Evolutionary conservation across 2,113 vertebrate genomes (phyloP).

Genomic region (Stigmatopora nigra): DNA sequence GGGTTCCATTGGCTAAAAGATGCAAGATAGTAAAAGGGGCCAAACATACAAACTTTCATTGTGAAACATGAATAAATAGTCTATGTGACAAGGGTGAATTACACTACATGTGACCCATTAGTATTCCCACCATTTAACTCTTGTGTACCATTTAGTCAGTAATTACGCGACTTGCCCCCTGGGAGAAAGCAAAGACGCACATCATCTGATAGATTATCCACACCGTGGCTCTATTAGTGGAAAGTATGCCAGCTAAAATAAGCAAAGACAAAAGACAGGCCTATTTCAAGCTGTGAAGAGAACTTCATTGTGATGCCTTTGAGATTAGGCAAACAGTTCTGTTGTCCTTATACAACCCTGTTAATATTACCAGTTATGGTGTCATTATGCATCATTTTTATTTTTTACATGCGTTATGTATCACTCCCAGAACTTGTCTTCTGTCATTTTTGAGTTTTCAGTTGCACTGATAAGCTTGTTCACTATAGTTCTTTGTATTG

Average conservation of each 20-base stretch:
- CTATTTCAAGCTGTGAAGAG: constrained; percentile 56
- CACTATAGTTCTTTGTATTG: background rate
- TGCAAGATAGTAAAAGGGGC: constrained; percentile 21
- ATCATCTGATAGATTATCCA: constrained; percentile 70
- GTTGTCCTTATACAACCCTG: background rate
- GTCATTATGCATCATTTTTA: background rate
- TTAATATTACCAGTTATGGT: background rate
- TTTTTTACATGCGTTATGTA: background rate
- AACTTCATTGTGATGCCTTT: constrained; percentile 26
- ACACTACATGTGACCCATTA: constrained; percentile 48
- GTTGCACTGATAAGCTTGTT: background rate
- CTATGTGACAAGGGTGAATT: constrained; percentile 25
- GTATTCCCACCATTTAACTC: constrained; percentile 36
- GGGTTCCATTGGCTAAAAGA: background rate
- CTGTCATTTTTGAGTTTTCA: background rate
- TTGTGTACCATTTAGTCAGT: constrained; percentile 62
- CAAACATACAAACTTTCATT: constrained; percentile 8
- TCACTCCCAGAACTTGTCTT: background rate
- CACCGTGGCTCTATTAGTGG: constrained; percentile 57
- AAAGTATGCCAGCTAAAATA: constrained; percentile 67
- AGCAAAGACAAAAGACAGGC: constrained; percentile 59
- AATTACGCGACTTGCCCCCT: constrained; percentile 65
- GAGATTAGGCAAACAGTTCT: constrained; percentile 10
- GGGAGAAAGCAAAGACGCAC: constrained; percentile 66
- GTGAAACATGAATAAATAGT: constrained; percentile 15